These are phyloP conservation scores for Thrips palmi DNA, from an alignment of 1,140 invertebrate species.

Conservation along the genomic window DNA sequence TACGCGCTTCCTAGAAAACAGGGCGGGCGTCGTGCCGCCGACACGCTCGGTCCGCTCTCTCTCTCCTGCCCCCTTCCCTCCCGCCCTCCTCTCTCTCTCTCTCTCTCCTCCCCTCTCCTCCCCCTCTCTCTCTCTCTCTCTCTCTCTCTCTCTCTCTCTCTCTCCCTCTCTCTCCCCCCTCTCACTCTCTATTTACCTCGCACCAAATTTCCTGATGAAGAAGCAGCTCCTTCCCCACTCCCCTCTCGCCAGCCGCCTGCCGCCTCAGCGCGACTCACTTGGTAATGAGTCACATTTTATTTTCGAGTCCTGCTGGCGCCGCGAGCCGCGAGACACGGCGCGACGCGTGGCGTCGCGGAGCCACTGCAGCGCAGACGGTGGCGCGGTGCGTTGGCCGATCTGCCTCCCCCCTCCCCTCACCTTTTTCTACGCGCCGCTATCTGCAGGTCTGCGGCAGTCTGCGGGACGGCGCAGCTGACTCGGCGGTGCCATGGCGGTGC, in stretches of 20 bases:
- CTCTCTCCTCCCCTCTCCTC: slow-evolving; percentile 16
- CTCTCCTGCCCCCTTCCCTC: slow-evolving; percentile 12
- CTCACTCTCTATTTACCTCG: slow-evolving; percentile 12
- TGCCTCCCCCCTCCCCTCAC: too few relatives aligned
- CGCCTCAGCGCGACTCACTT: too few relatives aligned
- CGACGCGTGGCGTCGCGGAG: too few relatives aligned
- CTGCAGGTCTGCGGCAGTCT: too few relatives aligned
- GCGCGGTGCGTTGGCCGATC: too few relatives aligned
- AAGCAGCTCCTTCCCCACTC: slow-evolving; percentile 15
- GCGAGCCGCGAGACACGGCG: too few relatives aligned
- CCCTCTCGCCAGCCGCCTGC: slow-evolving; percentile 20
- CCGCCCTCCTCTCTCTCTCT: slow-evolving; percentile 15
- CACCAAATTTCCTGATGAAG: slow-evolving; percentile 8
- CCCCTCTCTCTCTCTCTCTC: slow-evolving; percentile 11
- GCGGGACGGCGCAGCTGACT: too few relatives aligned
- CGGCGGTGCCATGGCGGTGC: too few relatives aligned
- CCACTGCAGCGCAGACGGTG: too few relatives aligned
- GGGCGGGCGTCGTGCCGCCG: slow-evolving; percentile 11
- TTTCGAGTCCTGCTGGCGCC: too few relatives aligned
- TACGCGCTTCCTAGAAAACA: slow-evolving; percentile 14
- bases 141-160: slow-evolving; percentile 19
- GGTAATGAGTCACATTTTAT: too few relatives aligned
- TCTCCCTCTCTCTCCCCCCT: slow-evolving; percentile 13
- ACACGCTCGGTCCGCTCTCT: slow-evolving; percentile 21
- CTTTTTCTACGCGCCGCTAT: too few relatives aligned